These are phyloP conservation scores for Drosophila imparisetae DNA, from an alignment of 2,888 invertebrate species.

Conservation along the genomic window DNA sequence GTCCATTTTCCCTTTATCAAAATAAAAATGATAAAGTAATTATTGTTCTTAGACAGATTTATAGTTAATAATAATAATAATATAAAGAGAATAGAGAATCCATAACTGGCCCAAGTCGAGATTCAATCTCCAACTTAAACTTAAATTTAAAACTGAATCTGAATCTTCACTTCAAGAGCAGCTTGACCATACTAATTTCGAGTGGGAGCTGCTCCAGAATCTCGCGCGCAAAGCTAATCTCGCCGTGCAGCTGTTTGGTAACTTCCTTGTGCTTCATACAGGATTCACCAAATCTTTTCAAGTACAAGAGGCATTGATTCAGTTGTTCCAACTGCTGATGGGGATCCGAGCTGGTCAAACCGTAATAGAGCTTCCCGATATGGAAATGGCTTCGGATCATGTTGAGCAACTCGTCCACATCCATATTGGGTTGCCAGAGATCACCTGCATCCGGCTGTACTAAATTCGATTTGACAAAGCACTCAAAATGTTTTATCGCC, in stretches of 20 bases:
- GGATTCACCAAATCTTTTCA: slow-evolving; percentile 90
- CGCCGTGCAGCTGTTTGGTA: slow-evolving; percentile 88
- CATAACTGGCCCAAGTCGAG: background rate
- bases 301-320: slow-evolving; percentile 89
- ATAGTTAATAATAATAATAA: slow-evolving; percentile 9
- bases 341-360: slow-evolving; percentile 90
- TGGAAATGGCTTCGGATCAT: slow-evolving; percentile 93
- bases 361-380: slow-evolving; percentile 90
- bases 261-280: slow-evolving; percentile 89
- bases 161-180: slow-evolving; percentile 37
- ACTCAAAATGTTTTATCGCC: slow-evolving; percentile 90
- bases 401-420: slow-evolving; percentile 88
- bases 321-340: slow-evolving; percentile 87
- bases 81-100: slow-evolving; percentile 32
- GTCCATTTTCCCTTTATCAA: no score
- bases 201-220: slow-evolving; percentile 92
- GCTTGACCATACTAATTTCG: slow-evolving; percentile 85
- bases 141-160: background rate
- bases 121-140: background rate
- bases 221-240: slow-evolving; percentile 91
- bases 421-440: slow-evolving; percentile 86
- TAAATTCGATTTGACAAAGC: slow-evolving; percentile 90
- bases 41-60: no score
- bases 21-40: no score
- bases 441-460: slow-evolving; percentile 83